phyloP scores from a whole-genome alignment of 2,797 vertebrate genomes.

The Artibeus jamaicensis region DNA sequence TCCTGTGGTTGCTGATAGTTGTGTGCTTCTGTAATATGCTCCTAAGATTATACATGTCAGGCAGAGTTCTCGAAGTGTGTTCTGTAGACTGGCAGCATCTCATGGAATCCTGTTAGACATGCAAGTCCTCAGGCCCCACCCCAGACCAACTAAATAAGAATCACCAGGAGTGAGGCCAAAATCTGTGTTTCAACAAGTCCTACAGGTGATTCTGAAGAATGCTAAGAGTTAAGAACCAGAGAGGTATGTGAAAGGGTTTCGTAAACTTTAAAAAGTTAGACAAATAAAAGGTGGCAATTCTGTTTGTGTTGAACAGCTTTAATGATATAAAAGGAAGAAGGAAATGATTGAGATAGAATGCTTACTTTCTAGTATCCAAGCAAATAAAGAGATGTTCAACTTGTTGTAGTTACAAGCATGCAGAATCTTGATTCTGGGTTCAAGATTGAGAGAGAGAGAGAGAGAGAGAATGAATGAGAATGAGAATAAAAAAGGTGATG shows the following conservation, averaged over 20 bases:
- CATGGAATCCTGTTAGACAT: background rate
- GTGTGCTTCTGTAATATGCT: background rate
- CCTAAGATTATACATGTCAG: background rate
- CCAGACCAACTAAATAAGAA: background rate
- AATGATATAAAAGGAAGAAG: background rate
- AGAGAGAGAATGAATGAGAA: background rate
- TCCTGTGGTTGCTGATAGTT: background rate
- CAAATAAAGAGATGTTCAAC: background rate
- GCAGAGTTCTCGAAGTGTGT: background rate
- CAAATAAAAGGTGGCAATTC: background rate
- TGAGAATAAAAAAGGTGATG: background rate
- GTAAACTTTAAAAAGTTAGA: background rate
- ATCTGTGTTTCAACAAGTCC: background rate
- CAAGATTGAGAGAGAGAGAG: background rate
- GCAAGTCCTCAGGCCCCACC: background rate
- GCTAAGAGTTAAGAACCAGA: background rate
- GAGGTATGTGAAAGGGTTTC: background rate
- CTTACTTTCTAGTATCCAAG: background rate
- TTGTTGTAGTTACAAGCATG: too few species aligned
- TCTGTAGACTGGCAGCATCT: background rate
- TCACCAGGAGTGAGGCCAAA: background rate
- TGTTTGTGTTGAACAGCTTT: background rate
- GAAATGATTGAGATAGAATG: background rate
- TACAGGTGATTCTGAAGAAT: background rate
- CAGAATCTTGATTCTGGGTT: background rate